Base-by-base conservation (phyloP, 1,140 invertebrate genomes). In the Drosophila parvula region DNA sequence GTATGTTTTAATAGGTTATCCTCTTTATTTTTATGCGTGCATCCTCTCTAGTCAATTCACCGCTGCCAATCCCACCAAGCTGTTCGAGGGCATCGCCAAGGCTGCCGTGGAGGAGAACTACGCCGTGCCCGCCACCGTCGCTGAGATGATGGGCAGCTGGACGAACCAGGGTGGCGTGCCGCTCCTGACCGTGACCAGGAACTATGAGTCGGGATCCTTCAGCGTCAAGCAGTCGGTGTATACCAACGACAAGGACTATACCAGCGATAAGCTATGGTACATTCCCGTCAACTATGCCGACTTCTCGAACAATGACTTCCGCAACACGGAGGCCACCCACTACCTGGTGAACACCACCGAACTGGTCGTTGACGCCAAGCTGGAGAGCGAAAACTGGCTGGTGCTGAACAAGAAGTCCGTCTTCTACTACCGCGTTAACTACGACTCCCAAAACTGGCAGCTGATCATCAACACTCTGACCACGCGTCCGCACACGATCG, bases 151-250 rank as follows among this genome's bases (percentile, higher is more conserved):
- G 93, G 92, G 94, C 53, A 94, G 95, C 2, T 96, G 96, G 96
- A 94, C 94, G 2, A 84, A 94, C n/a, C 95, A 96, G 89, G 94
- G 93, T 56, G 93, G 94, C 40, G 95, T 94, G 86, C 96, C 96
- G 0, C 78, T 96, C 1, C 81, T 96, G 18, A 95, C 89, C 2
- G 93, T 96, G 4, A 89, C 50, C 5, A 92, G 93, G 68, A 80
- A 94, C 74, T 93, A 93, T 36, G 57, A 90, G 0, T 67, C 80
- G 14, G 92, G 91, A 3, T 80, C 47, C 5, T 78, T 92, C 48
- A 81, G 41, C 14, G 47, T 94, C 11, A 81, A 70, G 9, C 94
- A 95, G 78, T 81, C 93, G 44, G 76, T 83, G 22, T 94, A 92
- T 47, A 82, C 90, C n/a, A 70, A 85, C 14, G 40, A 91, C 58